These are phyloP conservation scores for Epinephelus coioides DNA, from an alignment of 2,797 vertebrate species.

Conservation along the genomic window DNA sequence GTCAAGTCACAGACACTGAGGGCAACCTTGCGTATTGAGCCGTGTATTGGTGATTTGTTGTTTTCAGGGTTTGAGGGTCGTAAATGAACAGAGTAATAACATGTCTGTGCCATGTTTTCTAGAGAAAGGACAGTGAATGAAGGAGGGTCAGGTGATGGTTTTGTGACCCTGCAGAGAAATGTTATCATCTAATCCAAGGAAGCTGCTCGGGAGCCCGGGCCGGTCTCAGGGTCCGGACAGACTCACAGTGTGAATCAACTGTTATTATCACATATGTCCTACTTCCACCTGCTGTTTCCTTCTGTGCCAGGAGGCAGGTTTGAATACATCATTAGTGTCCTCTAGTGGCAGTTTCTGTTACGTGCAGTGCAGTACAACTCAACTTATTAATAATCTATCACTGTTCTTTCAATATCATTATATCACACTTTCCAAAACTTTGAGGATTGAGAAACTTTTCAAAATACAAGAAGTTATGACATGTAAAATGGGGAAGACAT, in stretches of 20 bases:
- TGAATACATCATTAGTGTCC: conserved; percentile 66
- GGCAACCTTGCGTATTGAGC: conserved; percentile 82
- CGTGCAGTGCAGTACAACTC: conserved; percentile 26
- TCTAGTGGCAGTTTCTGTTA: conserved; percentile 75
- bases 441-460: no score
- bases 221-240: conserved; percentile 11
- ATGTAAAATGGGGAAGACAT: no score
- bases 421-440: no score
- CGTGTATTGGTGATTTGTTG: conserved; percentile 85
- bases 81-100: conserved; percentile 82
- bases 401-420: not conserved
- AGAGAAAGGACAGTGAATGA: conserved; percentile 64
- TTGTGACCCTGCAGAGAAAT: conserved; percentile 36
- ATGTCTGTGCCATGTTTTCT: conserved; percentile 72
- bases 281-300: conserved; percentile 48
- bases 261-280: not conserved
- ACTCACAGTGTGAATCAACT: not conserved
- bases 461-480: no score
- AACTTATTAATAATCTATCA: not conserved
- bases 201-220: not conserved
- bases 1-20: conserved; percentile 72
- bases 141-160: conserved; percentile 42
- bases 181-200: conserved; percentile 37
- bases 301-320: not conserved
- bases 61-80: conserved; percentile 59